Conservation (phyloP, 2,113 vertebrate species). For the Phaethornis superciliosus region DNA sequence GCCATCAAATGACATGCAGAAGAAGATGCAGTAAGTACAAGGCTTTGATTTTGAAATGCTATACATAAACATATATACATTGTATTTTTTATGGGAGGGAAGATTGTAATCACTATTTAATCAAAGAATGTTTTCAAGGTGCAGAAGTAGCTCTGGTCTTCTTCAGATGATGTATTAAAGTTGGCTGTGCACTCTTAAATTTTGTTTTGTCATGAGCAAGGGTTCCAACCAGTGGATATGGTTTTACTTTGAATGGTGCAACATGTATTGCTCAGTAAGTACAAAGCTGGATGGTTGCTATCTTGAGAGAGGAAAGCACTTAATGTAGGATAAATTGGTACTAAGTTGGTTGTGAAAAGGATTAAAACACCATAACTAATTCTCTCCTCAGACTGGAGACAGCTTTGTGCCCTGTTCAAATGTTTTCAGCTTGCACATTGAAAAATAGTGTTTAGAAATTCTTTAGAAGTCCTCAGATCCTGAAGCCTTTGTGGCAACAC, state of each 20-base stretch:
- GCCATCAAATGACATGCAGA: constrained; percentile 34
- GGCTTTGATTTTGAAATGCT: constrained; percentile 56
- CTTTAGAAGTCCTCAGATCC: not conserved
- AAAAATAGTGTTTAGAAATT: not conserved
- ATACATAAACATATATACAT: not conserved
- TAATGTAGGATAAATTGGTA: not conserved
- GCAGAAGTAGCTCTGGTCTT: not conserved
- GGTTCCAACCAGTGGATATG: not conserved
- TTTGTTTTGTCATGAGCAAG: not conserved
- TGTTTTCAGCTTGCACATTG: not conserved
- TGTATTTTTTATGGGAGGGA: constrained; percentile 15
- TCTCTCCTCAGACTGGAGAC: not conserved
- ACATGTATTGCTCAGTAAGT: not conserved
- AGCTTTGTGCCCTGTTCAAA: not conserved
- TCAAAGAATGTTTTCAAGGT: constrained; percentile 13
- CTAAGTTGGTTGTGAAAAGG: not conserved
- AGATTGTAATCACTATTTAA: constrained; percentile 29
- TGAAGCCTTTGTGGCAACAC: not conserved
- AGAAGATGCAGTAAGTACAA: constrained; percentile 9
- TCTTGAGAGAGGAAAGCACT: not conserved
- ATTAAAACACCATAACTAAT: not conserved
- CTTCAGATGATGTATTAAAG: not conserved
- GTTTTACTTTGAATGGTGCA: not conserved
- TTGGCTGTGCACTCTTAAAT: not conserved
- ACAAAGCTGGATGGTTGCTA: not conserved